A percentile compares a stretch with the other conserved stretches of the same genome.
Conservation (phyloP, 2,797 vertebrate species). For the Hipposideros larvatus region DNA sequence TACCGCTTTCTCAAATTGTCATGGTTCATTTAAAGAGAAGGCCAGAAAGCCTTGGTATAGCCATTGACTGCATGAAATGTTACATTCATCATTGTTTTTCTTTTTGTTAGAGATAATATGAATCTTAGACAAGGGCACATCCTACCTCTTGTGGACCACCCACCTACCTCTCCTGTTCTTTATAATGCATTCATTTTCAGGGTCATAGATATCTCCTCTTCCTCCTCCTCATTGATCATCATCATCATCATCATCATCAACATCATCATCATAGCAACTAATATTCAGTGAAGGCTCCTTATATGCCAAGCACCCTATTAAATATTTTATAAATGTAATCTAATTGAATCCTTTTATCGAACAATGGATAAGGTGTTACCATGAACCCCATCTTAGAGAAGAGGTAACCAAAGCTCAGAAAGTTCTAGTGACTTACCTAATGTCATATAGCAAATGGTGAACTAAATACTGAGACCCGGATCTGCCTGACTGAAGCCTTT, state of each 20-base stretch:
- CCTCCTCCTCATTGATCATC: background rate
- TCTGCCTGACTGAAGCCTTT: background rate
- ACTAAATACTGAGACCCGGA: background rate
- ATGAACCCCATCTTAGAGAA: background rate
- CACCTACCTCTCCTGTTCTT: background rate
- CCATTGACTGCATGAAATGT: background rate
- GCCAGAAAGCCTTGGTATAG: background rate
- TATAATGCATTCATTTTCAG: background rate
- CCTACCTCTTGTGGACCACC: background rate
- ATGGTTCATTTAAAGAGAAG: background rate
- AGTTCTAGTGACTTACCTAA: background rate
- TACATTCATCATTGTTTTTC: background rate
- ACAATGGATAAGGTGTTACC: background rate
- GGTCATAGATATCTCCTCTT: background rate
- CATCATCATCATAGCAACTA: background rate
- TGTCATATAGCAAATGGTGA: background rate
- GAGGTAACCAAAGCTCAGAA: background rate
- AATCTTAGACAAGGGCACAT: background rate
- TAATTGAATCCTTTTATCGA: background rate
- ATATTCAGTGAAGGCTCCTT: background rate
- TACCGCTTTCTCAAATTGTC: background rate
- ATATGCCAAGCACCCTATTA: background rate
- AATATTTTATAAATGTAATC: background rate
- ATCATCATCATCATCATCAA: background rate
- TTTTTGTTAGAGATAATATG: background rate